These are phyloP conservation scores for Conomelus anceps DNA, from an alignment of 2,888 invertebrate genomes.

Conservation along the genomic window DNA sequence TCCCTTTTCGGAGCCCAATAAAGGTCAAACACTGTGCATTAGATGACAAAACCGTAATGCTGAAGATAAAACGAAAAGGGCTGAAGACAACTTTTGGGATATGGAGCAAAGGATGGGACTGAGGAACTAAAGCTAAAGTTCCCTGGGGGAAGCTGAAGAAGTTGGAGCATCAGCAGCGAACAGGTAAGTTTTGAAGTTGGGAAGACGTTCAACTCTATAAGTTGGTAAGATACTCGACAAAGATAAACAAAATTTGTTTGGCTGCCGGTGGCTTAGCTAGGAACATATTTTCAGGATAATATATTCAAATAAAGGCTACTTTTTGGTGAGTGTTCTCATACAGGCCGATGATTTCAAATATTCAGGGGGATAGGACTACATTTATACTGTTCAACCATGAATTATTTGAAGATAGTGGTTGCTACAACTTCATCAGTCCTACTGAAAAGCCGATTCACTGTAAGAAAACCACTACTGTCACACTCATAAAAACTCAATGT, in stretches of 20 bases:
- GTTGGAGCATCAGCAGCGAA: neutral
- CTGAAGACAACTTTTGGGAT: neutral
- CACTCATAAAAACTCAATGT: no score
- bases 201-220: neutral
- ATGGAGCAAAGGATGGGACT: no score
- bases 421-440: neutral
- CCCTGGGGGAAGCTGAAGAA: neutral
- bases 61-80: neutral
- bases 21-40: neutral
- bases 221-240: neutral
- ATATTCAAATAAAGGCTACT: neutral
- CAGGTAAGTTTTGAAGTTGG: neutral
- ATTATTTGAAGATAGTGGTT: neutral
- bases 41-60: neutral
- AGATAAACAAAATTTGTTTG: neutral
- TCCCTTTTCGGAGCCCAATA: neutral
- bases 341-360: neutral
- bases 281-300: neutral
- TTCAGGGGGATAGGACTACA: neutral
- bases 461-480: no score
- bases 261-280: neutral
- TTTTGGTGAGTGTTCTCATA: neutral
- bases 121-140: neutral
- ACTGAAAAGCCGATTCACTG: no score
- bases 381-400: neutral